A percentile compares a stretch with the other conserved stretches of the same genome.
Conservation (phyloP, 2,113 vertebrate species). For the Capreolus pygargus region DNA sequence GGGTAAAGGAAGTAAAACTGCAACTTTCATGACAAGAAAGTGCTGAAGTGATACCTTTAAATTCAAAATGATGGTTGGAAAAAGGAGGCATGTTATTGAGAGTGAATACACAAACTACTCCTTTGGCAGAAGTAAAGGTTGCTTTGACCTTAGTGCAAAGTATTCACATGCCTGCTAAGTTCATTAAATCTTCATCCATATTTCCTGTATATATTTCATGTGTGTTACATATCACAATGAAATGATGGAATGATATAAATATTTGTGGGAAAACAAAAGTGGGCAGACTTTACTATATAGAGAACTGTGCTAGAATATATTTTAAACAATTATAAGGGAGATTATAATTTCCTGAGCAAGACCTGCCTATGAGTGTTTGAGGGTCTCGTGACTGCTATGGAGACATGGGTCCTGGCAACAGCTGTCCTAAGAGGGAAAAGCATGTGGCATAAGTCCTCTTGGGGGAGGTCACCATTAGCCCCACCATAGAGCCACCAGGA, state of each 20-base stretch:
- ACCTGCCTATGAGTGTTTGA: too few species aligned
- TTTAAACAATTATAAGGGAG: neutral
- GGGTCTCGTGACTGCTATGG: too few species aligned
- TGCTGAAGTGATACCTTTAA: too few species aligned
- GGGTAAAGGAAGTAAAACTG: too few species aligned
- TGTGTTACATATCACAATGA: neutral
- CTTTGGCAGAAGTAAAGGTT: neutral
- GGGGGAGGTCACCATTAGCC: too few species aligned
- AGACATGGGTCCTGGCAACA: too few species aligned
- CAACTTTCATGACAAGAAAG: too few species aligned
- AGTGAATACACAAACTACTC: neutral
- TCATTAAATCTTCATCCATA: neutral
- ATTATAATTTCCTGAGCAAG: too few species aligned
- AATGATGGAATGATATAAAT: neutral
- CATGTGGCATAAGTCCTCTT: too few species aligned
- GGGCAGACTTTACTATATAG: neutral
- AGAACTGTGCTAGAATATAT: neutral
- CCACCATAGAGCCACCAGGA: too few species aligned
- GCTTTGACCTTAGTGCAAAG: neutral
- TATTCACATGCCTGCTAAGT: neutral
- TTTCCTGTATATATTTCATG: neutral
- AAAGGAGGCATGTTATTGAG: neutral
- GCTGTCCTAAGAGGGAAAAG: too few species aligned
- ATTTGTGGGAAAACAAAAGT: neutral
- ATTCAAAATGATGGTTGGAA: neutral